Conservation (phyloP, 1,140 invertebrate genomes). For the Piezodorus guildinii region DNA sequence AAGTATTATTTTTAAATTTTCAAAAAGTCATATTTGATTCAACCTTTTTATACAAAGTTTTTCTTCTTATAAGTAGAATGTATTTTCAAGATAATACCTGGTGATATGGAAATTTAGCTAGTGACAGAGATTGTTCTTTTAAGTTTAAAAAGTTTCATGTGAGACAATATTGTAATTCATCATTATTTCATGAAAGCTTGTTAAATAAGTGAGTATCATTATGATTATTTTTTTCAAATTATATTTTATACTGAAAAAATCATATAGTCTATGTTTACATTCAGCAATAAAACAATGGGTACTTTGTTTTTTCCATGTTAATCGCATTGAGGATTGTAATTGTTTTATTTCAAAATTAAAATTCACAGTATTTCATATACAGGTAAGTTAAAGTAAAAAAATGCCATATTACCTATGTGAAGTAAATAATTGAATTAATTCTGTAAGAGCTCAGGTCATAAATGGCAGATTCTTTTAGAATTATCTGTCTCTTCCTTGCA, state of each 20-base stretch:
- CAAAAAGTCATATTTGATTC: not conserved
- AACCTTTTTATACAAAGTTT: not conserved
- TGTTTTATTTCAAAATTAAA: too few species aligned
- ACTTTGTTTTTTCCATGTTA: too few species aligned
- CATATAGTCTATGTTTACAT: slow-evolving; percentile 1
- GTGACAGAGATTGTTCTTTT: slow-evolving; percentile 14
- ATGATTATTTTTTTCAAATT: not conserved
- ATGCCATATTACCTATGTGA: too few species aligned
- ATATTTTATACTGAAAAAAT: slow-evolving; percentile 6
- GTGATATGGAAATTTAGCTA: slow-evolving; percentile 24
- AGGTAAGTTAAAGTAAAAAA: too few species aligned
- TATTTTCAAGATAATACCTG: slow-evolving; percentile 23
- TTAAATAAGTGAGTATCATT: slow-evolving; percentile 19
- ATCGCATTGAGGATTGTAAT: too few species aligned
- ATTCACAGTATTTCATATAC: too few species aligned
- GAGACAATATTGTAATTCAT: not conserved
- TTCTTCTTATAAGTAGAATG: too few species aligned
- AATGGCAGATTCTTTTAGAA: too few species aligned
- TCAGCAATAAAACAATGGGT: not conserved
- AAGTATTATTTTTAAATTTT: too few species aligned
- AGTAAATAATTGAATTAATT: too few species aligned
- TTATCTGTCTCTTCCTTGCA: too few species aligned
- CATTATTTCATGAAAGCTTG: slow-evolving; percentile 12
- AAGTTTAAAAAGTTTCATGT: slow-evolving; percentile 14
- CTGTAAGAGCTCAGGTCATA: too few species aligned